Evolutionary conservation across 2,888 invertebrate genomes (phyloP), one percentile per base, ranked within the genome.

Genomic region (Thecocarcelia acutangulata): DNA sequence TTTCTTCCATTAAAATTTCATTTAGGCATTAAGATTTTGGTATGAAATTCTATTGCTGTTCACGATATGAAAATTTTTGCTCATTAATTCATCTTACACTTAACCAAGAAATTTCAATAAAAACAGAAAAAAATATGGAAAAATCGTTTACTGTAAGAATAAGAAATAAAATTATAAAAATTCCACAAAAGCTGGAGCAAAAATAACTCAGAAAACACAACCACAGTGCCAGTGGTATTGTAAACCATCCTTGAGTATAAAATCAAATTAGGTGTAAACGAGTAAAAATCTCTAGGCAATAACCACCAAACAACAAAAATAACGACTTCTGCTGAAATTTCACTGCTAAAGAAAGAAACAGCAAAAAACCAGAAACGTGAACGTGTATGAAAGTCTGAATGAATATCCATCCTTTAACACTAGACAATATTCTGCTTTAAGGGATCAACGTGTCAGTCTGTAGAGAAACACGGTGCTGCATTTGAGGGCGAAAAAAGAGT

Each of bases 261-360:
- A 88, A 89, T 88, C 88, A 88, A 88, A 88, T 88, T 88, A 89
- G 89, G 89, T 88, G 88, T 87, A 88, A 89, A 88, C 87, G 88
- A 88, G 87, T 85, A 83, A 75, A 81, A 84, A 81, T 73, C 80
- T 77, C 76, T 75, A 77, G 74, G 76, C 79, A 77, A 70, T 80
- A 80, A 64, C 80, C 74, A 66, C 33, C 73, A 76, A 73, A 61
- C 69, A 76, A 46, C 78, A 75, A 73, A 28, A 75, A 21, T 46
- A 40, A 50, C 44, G 48, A 15, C 73, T 74, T 48, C 63, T 48
- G 58, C 40, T 44, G 37, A 40, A 77, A 37, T 64, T 64, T 33
- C 48, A 33, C 3, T 42, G 63, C 50, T 63, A 50, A 54, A 42
- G 44, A 61, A 15, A 37, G 21, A 28, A 63, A 40, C 9, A 15